Base-by-base conservation (phyloP, 2,888 invertebrate genomes). In the Selenia dentaria region DNA sequence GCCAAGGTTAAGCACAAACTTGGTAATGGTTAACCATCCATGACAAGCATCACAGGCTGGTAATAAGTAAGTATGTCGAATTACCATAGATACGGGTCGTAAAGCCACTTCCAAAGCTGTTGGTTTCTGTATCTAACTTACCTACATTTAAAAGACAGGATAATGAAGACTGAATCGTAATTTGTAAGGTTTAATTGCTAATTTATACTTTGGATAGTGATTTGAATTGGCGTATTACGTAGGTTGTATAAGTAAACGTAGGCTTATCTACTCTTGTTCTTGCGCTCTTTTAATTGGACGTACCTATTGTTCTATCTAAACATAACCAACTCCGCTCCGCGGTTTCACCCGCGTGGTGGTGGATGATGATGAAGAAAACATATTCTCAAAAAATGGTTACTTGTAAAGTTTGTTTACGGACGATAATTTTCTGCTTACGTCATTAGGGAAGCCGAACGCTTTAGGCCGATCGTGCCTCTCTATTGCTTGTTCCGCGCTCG, bases 41-140 rank as follows among this genome's bases (percentile, higher is more conserved):
- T 28, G 28, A 37, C 27, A n/a, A n/a, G 14, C 5, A 13, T 20
- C 27, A 11, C 32, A 9, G 29, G 16, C 20, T 18, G 29, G 28
- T 37, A 25, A 32, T 12, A 22, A 25, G 28, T 12, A 22, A 25
- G 28, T 32, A 35, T 12, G 25, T 27, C 8, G 33, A 46, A 46
- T 46, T 46, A 29, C 46, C 46, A 40, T 46, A 46, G 40, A 46
- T 46, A 46, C 31, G 36, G 46, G 39, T 22, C 11, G 26, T 40
- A 35, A 34, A 35, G 18, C 31, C 18, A 31, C 33, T 40, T 35
- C 9, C 24, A 36, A 31, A 46, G 45, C 39, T 37, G 28, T 26
- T 14, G 9, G 33, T 12, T 6, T 11, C 32, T 12, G 8, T 22
- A 33, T 18, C 10, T 10, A 9, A 9, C 31, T 36, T 22, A 41